Conservation (phyloP, 2,797 vertebrate species). For the Paratrypauchen microcephalus region DNA sequence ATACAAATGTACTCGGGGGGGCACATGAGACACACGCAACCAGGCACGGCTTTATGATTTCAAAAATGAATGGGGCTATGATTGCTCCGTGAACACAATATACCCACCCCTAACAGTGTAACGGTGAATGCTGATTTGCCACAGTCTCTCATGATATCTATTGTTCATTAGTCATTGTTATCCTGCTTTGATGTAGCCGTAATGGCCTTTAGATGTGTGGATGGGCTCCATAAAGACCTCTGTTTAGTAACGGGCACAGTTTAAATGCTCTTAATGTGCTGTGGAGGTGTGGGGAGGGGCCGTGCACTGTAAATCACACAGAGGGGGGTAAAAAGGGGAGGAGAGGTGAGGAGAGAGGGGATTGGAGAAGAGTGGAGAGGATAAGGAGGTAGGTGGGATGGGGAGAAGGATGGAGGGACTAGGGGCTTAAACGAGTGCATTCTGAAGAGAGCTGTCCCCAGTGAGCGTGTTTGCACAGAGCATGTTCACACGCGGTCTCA, state of each 20-base stretch:
- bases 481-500: slow-evolving; percentile 54
- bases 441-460: slow-evolving; percentile 58
- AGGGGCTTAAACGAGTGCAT: slow-evolving; percentile 67
- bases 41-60: slow-evolving; percentile 9
- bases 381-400: slow-evolving; percentile 3
- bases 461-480: slow-evolving; percentile 66
- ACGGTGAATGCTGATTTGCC: slow-evolving; percentile 68
- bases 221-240: slow-evolving; percentile 70
- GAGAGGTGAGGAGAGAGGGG: slow-evolving; percentile 45
- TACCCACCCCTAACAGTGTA: slow-evolving; percentile 19
- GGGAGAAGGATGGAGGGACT: slow-evolving; percentile 30
- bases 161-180: slow-evolving; percentile 78
- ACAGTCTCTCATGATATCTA: slow-evolving; percentile 70
- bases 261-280: slow-evolving; percentile 76
- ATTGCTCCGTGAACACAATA: slow-evolving; percentile 22
- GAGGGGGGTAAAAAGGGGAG: background rate
- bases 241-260: slow-evolving; percentile 74
- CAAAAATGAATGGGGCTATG: slow-evolving; percentile 39
- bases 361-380: slow-evolving; percentile 27
- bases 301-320: slow-evolving; percentile 66
- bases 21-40: slow-evolving; percentile 20
- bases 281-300: slow-evolving; percentile 66
- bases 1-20: background rate
- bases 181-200: slow-evolving; percentile 71
- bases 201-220: slow-evolving; percentile 73